Percentiles rank a stretch among this genome's conserved stretches.
Evolutionary conservation across 2,888 invertebrate genomes (phyloP).

Genomic region (Harpagoxenus sublaevis): DNA sequence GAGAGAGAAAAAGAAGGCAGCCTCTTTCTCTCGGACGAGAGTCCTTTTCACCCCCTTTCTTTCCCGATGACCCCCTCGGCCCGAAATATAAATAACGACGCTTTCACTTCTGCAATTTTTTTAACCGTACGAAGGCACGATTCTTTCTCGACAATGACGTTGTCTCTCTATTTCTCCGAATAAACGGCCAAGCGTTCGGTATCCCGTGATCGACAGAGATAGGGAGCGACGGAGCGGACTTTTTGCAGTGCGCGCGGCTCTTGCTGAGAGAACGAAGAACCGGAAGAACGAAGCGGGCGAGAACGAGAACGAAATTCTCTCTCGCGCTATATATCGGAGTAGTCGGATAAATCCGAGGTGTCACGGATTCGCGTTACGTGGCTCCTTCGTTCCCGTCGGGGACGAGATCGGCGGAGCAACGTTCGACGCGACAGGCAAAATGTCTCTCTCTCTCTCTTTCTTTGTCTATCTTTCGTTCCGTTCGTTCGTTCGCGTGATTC

Average conservation of each 20-base stretch:
- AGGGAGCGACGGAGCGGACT: slow-evolving; percentile 63
- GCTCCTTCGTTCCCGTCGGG: slow-evolving; percentile 4
- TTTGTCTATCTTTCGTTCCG: slow-evolving; percentile 12
- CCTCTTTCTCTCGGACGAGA: background rate
- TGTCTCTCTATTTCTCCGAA: slow-evolving; percentile 19
- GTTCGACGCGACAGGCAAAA: slow-evolving; percentile 5
- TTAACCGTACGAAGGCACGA: slow-evolving; percentile 33
- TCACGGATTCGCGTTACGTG: slow-evolving; percentile 58
- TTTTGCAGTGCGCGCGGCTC: slow-evolving; percentile 14
- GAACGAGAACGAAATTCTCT: background rate
- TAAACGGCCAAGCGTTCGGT: slow-evolving; percentile 48
- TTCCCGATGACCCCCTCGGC: slow-evolving; percentile 2
- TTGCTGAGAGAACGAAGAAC: slow-evolving; percentile 24
- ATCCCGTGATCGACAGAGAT: slow-evolving; percentile 62
- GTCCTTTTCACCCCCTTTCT: slow-evolving; percentile 19
- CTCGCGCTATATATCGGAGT: background rate
- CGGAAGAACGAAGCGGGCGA: background rate
- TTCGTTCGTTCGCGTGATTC: slow-evolving; percentile 64
- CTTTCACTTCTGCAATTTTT: slow-evolving; percentile 46
- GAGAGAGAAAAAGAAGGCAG: background rate
- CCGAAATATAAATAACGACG: slow-evolving; percentile 9
- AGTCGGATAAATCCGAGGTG: slow-evolving; percentile 43
- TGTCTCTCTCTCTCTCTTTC: slow-evolving; percentile 1
- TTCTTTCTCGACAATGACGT: background rate
- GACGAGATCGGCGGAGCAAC: slow-evolving; percentile 3